Evolutionary conservation across 2,797 vertebrate genomes (phyloP).

Genomic region (Gambusia yucatana): DNA sequence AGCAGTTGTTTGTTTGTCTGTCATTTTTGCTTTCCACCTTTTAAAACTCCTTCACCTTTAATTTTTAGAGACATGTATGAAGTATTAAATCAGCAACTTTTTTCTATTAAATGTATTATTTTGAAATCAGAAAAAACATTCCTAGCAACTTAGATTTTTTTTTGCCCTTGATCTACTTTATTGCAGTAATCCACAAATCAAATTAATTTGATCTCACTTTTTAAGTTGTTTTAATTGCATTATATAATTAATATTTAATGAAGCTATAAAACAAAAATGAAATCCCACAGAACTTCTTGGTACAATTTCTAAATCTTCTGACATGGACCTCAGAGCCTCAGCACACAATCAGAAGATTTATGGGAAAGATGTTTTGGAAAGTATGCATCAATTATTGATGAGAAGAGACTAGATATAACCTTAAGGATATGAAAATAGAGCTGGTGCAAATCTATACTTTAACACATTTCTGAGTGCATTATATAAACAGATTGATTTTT

Average conservation of each 20-base stretch:
- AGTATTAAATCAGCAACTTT: not conserved
- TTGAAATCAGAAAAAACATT: not conserved
- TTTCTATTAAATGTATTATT: not conserved
- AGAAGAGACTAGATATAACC: slow-evolving; percentile 27
- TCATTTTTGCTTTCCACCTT: not conserved
- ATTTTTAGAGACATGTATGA: not conserved
- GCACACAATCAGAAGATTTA: slow-evolving; percentile 56
- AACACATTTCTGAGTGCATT: not conserved
- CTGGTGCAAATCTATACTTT: slow-evolving; percentile 43
- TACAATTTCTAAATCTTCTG: slow-evolving; percentile 34
- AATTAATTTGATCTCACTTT: not conserved
- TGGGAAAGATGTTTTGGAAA: slow-evolving; percentile 47
- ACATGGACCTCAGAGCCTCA: slow-evolving; percentile 14
- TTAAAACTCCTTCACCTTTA: not conserved
- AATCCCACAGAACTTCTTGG: slow-evolving; percentile 16
- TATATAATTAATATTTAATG: slow-evolving; percentile 23
- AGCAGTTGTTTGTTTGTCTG: not conserved
- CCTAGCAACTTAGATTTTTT: not conserved
- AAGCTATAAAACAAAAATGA: slow-evolving; percentile 19
- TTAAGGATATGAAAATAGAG: slow-evolving; percentile 34
- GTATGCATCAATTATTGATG: slow-evolving; percentile 62
- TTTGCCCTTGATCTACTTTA: not conserved
- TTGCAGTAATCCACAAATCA: not conserved
- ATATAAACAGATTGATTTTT: slow-evolving; percentile 9
- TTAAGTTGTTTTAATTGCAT: not conserved